Evolutionary conservation across 1,140 invertebrate species (phyloP), one percentile per base, ranked within the genome.

Genomic region (Lordiphosa stackelbergi): DNA sequence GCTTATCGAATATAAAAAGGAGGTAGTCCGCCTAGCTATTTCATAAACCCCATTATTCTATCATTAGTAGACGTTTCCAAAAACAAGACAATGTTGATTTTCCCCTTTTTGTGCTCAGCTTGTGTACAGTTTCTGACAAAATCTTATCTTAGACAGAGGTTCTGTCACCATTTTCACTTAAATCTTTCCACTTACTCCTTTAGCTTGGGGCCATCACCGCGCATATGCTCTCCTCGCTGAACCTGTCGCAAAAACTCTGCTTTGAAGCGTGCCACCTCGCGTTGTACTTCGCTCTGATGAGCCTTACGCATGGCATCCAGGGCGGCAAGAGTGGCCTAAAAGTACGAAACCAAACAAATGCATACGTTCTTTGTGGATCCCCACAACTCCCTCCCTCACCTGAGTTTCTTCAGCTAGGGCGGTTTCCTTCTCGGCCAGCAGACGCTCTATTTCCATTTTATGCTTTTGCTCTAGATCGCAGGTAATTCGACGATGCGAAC

Each of bases 281-380:
- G 92, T 72, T 96, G 93, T 16, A 97, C 94, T 86, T 98, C 96
- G 63, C 93, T 94, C 88, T 97, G 95, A 87, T 98, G 96, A 1
- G 95, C 95, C 87, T 97, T 96, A 37, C 95, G 91, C 93, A 98
- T 96, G 3, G 95, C 95, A 87, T 98, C 96, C 51, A 98, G 88
- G 10, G 96, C 96, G 62, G 92, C 91, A 48, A 94, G 79, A 22
- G 93, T 94, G 4, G 93, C 93, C 86, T 87, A 56, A 16, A 7
- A 10, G 5, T 42, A 38, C 2, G 51, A 35, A 48, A 6, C 31
- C 19, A 57, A 12, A 31, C 43, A 13, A 5, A 24, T 24, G 22
- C 5, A 6, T 24, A 24, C 19, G 19, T 19, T 19, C 1, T 24
- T 24, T 24, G 5, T 24, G 1, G 4, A 24, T 24, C 22, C 5